phyloP scores from a whole-genome alignment of 2,888 invertebrate species.

The Parochlus steinenii region DNA sequence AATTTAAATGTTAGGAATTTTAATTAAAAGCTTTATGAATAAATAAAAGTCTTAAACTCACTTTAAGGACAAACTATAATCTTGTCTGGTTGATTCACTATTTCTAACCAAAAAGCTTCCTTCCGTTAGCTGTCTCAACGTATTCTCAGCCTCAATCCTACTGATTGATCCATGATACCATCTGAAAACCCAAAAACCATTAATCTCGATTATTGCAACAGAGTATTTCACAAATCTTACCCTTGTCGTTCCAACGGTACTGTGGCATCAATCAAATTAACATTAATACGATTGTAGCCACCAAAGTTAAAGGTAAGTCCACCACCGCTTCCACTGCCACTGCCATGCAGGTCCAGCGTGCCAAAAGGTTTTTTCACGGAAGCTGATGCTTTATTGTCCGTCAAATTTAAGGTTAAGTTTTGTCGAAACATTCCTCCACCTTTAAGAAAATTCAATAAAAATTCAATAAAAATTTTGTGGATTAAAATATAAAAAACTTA shows the following conservation, averaged over 20 bases:
- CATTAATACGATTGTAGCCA: constrained; percentile 37
- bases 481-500: no score
- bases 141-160: constrained; percentile 77
- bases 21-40: neutral
- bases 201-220: neutral
- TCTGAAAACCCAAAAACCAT: no score
- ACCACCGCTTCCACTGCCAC: constrained; percentile 29
- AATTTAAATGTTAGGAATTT: constrained; percentile 1
- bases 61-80: constrained; percentile 90
- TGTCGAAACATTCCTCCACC: constrained; percentile 42
- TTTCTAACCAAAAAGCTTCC: constrained; percentile 89
- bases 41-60: constrained; percentile 35
- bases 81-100: constrained; percentile 84
- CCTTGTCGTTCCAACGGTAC: constrained; percentile 77
- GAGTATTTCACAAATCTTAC: constrained; percentile 33
- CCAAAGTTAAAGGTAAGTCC: constrained; percentile 58
- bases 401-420: constrained; percentile 60
- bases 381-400: constrained; percentile 30
- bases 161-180: constrained; percentile 95
- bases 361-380: constrained; percentile 22
- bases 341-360: constrained; percentile 29
- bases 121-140: constrained; percentile 66
- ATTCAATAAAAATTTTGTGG: no score
- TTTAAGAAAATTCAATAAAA: constrained; percentile 22
- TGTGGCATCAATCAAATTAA: constrained; percentile 61